Base-by-base conservation (phyloP, 1,140 invertebrate species). In the Solenopsis invicta region DNA sequence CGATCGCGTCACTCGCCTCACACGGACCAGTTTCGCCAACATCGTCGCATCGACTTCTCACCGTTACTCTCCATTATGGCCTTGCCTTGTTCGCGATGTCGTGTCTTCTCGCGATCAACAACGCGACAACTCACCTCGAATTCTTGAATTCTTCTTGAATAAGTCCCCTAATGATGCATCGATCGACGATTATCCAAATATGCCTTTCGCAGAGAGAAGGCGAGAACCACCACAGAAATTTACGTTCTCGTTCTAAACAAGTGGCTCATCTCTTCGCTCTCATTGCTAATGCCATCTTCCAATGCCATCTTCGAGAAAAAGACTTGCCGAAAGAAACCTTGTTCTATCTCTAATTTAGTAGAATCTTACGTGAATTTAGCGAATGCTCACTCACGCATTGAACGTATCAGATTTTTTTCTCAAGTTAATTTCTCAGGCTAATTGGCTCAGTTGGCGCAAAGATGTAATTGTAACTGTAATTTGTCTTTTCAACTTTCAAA, bases 241-340 rank as follows among this genome's bases (percentile, higher is more conserved):
- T 41, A 48, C 67, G 29, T 72, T 74, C 41, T 48, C n/a, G 64
- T 34, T 69, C 21, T 34, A 8, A 59, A 71, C 29, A n/a, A n/a
- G n/a, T n/a, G n/a, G n/a, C n/a, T n/a, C n/a, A n/a, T n/a, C n/a
- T n/a, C n/a, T n/a, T n/a, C n/a, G n/a, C n/a, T n/a, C n/a, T n/a
- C n/a, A n/a, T 29, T 29, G 29, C 2, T 29, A 29, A 29, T 2
- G 29, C 29, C 29, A 29, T 29, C 29, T 45, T 64, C 21, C 29
- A n/a, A n/a, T n/a, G n/a, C 34, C 4, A 16, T 29, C n/a, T n/a
- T n/a, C 16, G 41, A 41, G 3, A 41, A 8, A 24, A 80, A 2
- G 29, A 29, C 29, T 29, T 13, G 18, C 16, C 24, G 29, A 10
- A n/a, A 18, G 50, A 48, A 48, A 13, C 48, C 13, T 56, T 21